Percentiles rank a stretch among this genome's conserved stretches.
Conservation (phyloP, 2,113 vertebrate species). For the Galemys pyrenaicus region DNA sequence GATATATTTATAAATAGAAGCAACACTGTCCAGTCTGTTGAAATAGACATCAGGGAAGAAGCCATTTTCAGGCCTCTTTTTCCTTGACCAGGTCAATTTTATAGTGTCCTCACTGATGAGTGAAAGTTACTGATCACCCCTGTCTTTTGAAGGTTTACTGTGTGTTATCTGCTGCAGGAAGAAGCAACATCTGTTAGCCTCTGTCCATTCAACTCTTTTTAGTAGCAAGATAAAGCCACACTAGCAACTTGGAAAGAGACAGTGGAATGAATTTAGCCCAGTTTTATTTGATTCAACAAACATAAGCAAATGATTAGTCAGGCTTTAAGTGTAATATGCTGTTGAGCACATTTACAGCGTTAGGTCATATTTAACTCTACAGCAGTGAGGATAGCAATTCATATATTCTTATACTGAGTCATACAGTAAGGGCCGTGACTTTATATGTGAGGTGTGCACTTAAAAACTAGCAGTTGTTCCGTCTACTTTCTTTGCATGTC, state of each 20-base stretch:
- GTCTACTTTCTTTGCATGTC: background rate
- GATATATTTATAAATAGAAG: constrained; percentile 59
- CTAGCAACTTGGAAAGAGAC: constrained; percentile 37
- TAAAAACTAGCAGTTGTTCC: constrained; percentile 35
- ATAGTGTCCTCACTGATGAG: background rate
- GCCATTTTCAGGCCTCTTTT: background rate
- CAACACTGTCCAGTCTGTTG: background rate
- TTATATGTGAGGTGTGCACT: background rate
- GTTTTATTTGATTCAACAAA: constrained; percentile 65
- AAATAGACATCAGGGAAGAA: constrained; percentile 19
- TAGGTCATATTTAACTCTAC: constrained; percentile 19
- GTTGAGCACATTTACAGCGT: background rate
- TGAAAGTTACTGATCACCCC: constrained; percentile 36
- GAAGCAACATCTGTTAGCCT: background rate
- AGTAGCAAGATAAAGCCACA: constrained; percentile 14
- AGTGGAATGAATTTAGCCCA: constrained; percentile 11
- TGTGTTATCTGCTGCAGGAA: background rate
- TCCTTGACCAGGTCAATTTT: constrained; percentile 23
- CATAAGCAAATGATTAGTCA: constrained; percentile 60
- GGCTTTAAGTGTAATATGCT: constrained; percentile 41
- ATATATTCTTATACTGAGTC: constrained; percentile 25
- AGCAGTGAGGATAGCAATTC: constrained; percentile 23
- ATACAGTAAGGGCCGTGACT: background rate
- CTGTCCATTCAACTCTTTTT: constrained; percentile 49
- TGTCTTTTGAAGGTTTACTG: constrained; percentile 1